Evolutionary conservation across 2,888 invertebrate species (phyloP).

Genomic region (Aphidoletes aphidimyza): DNA sequence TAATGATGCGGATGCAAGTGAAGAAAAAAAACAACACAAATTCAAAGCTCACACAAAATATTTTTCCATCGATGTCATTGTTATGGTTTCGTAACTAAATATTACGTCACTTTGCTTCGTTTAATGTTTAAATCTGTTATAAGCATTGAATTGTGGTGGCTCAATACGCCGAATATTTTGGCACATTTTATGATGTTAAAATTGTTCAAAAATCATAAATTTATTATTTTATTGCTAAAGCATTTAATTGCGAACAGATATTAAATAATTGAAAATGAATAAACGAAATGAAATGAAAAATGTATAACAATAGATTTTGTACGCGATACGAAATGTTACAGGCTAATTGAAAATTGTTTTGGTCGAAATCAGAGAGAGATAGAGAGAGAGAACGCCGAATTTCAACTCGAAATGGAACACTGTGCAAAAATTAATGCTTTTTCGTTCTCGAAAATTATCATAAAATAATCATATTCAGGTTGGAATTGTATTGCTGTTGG

Average conservation of each 20-base stretch:
- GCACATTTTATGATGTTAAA: not conserved
- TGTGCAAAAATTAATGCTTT: not conserved
- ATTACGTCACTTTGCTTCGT: too few species aligned
- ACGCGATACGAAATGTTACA: not conserved
- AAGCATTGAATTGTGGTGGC: not conserved
- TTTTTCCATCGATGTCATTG: not conserved
- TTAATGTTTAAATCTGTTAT: not conserved
- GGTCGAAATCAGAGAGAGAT: too few species aligned
- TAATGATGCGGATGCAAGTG: not conserved
- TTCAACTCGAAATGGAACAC: not conserved
- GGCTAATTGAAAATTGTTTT: slow-evolving; percentile 24
- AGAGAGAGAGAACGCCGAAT: too few species aligned
- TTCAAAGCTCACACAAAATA: not conserved
- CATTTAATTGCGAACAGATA: slow-evolving; percentile 31
- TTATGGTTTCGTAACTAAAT: not conserved
- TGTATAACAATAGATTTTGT: not conserved
- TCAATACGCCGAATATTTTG: not conserved
- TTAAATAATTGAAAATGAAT: slow-evolving; percentile 26
- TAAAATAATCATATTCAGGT: slow-evolving; percentile 11
- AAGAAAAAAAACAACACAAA: not conserved
- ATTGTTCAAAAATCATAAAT: not conserved
- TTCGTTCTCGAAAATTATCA: not conserved
- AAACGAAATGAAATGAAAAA: not conserved
- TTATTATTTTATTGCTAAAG: not conserved
- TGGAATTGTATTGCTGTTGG: not conserved